These are phyloP conservation scores for Daubentonia madagascariensis DNA, from an alignment of 2,113 vertebrate genomes.

Conservation along the genomic window DNA sequence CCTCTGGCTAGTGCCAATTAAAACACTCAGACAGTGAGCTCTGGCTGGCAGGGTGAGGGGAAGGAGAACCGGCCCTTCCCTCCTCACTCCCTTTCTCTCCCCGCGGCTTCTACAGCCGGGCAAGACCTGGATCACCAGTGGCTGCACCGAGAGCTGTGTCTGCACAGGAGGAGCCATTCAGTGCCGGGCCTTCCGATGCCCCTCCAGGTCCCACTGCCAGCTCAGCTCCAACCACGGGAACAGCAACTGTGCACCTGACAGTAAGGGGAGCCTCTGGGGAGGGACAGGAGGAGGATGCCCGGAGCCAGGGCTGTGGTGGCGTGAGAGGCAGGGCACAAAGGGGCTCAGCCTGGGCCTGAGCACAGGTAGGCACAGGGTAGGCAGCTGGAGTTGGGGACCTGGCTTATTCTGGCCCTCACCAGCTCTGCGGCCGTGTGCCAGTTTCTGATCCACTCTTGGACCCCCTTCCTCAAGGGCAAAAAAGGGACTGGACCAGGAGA, in stretches of 20 bases:
- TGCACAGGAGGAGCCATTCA: conserved; percentile 79
- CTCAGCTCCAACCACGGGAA: conserved; percentile 70
- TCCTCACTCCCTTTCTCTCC: not conserved
- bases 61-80: not conserved
- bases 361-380: not conserved
- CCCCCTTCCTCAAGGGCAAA: not conserved
- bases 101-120: conserved; percentile 76
- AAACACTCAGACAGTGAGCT: not conserved
- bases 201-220: conserved; percentile 78
- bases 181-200: conserved; percentile 82
- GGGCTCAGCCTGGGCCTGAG: not conserved
- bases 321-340: not conserved
- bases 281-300: no score
- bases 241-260: conserved; percentile 59
- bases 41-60: not conserved
- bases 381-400: not conserved
- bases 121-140: conserved; percentile 84
- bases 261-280: conserved; percentile 73
- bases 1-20: not conserved
- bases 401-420: not conserved
- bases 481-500: not conserved
- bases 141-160: conserved; percentile 80
- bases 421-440: not conserved
- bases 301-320: not conserved
- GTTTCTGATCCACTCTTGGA: not conserved